phyloP scores from a whole-genome alignment of 2,888 invertebrate genomes.

The Trissonchulus latispiculum region DNA sequence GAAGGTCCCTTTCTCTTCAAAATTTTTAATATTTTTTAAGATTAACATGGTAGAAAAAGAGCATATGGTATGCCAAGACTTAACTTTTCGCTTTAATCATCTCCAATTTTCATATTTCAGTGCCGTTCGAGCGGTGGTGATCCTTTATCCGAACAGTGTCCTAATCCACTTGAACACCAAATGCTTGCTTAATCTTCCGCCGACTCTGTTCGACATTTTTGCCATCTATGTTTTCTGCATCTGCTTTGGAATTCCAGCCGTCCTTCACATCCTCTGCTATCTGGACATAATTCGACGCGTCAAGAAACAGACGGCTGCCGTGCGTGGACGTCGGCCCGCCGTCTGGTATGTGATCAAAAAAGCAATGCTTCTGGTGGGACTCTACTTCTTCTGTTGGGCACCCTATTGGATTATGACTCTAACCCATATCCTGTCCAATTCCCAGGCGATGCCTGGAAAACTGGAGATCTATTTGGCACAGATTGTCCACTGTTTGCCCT shows the following conservation, averaged over 20 bases:
- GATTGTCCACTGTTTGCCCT: not conserved
- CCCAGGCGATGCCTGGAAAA: not conserved
- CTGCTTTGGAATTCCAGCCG: not conserved
- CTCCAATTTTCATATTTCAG: too few relatives aligned
- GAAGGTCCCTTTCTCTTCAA: too few relatives aligned
- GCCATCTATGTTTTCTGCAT: not conserved
- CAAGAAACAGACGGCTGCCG: not conserved
- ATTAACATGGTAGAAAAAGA: too few relatives aligned
- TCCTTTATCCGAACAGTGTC: too few relatives aligned
- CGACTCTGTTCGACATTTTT: not conserved
- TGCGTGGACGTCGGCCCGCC: not conserved
- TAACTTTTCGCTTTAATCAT: too few relatives aligned
- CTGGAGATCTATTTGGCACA: not conserved
- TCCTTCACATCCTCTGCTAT: not conserved
- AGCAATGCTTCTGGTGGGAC: constrained; percentile 15
- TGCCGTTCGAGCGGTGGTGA: too few relatives aligned
- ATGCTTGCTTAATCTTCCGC: not conserved
- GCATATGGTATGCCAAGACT: too few relatives aligned
- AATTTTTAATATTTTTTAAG: too few relatives aligned
- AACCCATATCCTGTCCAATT: not conserved
- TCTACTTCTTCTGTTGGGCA: constrained; percentile 23
- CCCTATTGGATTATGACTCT: constrained; percentile 20
- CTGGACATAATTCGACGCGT: not conserved
- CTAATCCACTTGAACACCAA: not conserved
- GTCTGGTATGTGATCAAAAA: not conserved